Evolutionary conservation across 2,888 invertebrate genomes (phyloP), one percentile per base, ranked within the genome.

Genomic region (Agrotis segetum): DNA sequence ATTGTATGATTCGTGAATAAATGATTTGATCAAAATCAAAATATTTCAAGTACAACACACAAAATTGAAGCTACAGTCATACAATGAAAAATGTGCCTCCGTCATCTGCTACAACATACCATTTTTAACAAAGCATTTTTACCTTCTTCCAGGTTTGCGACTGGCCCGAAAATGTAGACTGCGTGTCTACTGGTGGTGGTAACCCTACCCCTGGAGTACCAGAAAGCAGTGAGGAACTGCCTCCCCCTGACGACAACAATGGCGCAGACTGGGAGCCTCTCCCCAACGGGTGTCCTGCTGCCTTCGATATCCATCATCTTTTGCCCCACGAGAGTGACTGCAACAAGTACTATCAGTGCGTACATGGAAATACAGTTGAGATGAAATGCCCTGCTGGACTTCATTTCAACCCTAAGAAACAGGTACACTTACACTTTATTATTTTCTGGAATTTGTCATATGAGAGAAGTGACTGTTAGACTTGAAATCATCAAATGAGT

Each of bases 301-400:
- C 89, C 53, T 86, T 75, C 21, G n/a, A 78, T 13, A 56, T 85
- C 5, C 67, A 86, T 16, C 70, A 74, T 0, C 79, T 88, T 0
- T 34, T 90, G 17, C 88, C 91, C 0, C 89, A 90, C 17, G 87
- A 87, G 49, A 69, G 49, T 0, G 72, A 87, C 56, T 91, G 91
- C 70, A 44, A 56, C 19, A 83, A 84, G 50, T 91, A 58, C 70
- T 78, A 78, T 19, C 14, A 52, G 3, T 78, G 77, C 14, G 79
- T 77, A 0, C 44, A 75, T 7, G 91, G 91, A 55, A 62, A 80
- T n/a, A 74, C 59, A 17, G 71, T 86, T 0, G 69, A 55, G 29
- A 53, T 69, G 0, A 11, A 17, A 0, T 91, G 91, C 24, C 16
- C 78, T 1, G 16, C 72, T 24, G 88, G 86, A 5, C 69, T 80